These are phyloP conservation scores for Diuraphis noxia DNA, from an alignment of 1,140 invertebrate genomes.

Conservation along the genomic window DNA sequence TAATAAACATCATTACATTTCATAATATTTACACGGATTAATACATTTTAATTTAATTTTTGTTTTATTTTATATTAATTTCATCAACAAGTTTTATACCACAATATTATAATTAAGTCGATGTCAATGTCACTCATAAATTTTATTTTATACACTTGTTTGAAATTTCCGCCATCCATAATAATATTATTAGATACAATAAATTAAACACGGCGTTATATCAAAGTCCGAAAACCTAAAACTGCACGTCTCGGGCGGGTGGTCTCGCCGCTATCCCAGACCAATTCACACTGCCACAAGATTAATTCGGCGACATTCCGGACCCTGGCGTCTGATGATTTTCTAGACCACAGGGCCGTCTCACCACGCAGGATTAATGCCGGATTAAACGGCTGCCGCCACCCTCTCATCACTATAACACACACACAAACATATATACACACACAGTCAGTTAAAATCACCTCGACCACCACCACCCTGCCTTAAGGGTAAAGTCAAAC, in stretches of 20 bases:
- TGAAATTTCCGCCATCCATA: not conserved
- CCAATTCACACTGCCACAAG: not conserved
- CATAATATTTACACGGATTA: not conserved
- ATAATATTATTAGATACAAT: not conserved
- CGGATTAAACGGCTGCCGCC: not conserved
- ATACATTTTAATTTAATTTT: not conserved
- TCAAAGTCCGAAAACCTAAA: not conserved
- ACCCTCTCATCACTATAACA: not conserved
- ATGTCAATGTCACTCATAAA: not conserved
- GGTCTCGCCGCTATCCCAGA: not conserved
- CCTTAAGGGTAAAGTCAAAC: not conserved
- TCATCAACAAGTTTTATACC: not conserved
- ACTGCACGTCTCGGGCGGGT: not conserved
- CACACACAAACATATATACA: no score
- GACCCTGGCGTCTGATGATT: not conserved
- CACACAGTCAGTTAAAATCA: not conserved
- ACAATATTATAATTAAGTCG: not conserved
- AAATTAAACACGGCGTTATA: not conserved
- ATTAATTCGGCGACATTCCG: constrained; percentile 28
- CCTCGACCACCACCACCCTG: not conserved
- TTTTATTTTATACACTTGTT: not conserved
- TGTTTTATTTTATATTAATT: no score
- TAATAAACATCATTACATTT: no score
- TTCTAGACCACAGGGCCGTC: not conserved
- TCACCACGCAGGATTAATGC: not conserved